Conservation (phyloP, 2,797 vertebrate species). For the Hephaestus fuliginosus region DNA sequence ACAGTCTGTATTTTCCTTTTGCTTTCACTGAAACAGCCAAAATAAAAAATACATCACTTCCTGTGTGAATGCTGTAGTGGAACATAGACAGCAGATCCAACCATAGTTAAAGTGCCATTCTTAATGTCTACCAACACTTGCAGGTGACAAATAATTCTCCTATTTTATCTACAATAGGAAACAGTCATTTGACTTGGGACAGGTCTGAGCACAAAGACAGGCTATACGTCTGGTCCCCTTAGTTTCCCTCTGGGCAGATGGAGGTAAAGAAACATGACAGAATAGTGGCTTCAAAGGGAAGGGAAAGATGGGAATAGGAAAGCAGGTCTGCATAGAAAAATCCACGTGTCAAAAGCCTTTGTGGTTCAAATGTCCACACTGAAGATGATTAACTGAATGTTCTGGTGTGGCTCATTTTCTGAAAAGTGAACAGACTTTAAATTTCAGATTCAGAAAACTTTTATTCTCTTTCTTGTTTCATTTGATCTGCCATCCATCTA, state of each 20-base stretch:
- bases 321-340: conserved; percentile 38
- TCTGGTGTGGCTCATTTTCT: conserved; percentile 22
- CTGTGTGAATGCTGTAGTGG: background rate
- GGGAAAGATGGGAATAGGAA: conserved; percentile 24
- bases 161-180: background rate
- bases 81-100: background rate
- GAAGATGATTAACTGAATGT: conserved; percentile 32
- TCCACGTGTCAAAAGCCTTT: conserved; percentile 20
- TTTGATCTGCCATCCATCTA: conserved; percentile 28
- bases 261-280: conserved; percentile 42
- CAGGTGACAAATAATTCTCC: background rate
- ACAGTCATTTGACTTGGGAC: conserved; percentile 14
- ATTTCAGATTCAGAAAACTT: conserved; percentile 23
- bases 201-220: conserved; percentile 8
- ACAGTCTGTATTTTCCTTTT: background rate
- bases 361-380: conserved; percentile 31
- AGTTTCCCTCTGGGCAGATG: conserved; percentile 36
- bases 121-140: background rate
- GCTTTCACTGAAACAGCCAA: background rate
- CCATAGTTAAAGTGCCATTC: background rate
- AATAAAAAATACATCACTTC: background rate
- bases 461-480: conserved; percentile 37
- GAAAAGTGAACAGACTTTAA: conserved; percentile 24
- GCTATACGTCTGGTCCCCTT: conserved; percentile 16
- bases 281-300: conserved; percentile 51